phyloP scores from a whole-genome alignment of 2,888 invertebrate species.

The Xiphydria camelus region DNA sequence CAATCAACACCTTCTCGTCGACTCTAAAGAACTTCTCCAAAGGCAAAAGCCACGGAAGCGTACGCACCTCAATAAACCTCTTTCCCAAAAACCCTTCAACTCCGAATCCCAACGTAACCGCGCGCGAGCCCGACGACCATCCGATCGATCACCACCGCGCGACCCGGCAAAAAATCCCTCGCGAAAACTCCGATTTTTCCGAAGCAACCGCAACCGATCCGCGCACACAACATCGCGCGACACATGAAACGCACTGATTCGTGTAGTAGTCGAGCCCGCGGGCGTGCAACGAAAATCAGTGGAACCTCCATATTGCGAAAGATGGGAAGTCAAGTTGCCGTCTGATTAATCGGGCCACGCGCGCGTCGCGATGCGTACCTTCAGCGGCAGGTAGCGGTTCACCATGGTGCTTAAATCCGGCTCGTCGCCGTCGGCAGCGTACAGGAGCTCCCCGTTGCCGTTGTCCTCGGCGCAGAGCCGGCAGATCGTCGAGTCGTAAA shows the following conservation, averaged over 20 bases:
- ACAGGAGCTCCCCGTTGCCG: conserved; percentile 69
- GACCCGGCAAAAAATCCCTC: too few relatives aligned
- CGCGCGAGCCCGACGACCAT: too few relatives aligned
- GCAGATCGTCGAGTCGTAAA: conserved; percentile 73
- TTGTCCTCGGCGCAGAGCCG: conserved; percentile 78
- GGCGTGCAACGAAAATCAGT: conserved; percentile 46
- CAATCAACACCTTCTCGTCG: too few relatives aligned
- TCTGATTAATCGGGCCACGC: conserved; percentile 36
- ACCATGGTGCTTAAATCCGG: conserved; percentile 68
- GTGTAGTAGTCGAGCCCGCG: conserved; percentile 42
- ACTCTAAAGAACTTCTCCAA: too few relatives aligned
- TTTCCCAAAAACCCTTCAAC: too few relatives aligned
- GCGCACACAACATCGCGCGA: too few relatives aligned
- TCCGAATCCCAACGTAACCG: too few relatives aligned
- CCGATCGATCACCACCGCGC: too few relatives aligned
- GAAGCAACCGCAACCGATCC: too few relatives aligned
- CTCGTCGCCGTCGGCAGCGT: conserved; percentile 56
- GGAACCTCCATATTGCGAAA: conserved; percentile 44
- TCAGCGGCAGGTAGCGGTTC: conserved; percentile 75
- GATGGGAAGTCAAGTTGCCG: conserved; percentile 51
- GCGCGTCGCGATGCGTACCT: conserved; percentile 61
- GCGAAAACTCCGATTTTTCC: too few relatives aligned
- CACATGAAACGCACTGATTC: conserved; percentile 42
- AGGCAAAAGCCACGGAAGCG: too few relatives aligned
- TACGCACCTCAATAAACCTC: too few relatives aligned